A percentile compares a stretch with the other conserved stretches of the same genome.
These are phyloP conservation scores for Eulemur coronatus DNA, from an alignment of 2,797 vertebrate genomes.

Conservation along the genomic window DNA sequence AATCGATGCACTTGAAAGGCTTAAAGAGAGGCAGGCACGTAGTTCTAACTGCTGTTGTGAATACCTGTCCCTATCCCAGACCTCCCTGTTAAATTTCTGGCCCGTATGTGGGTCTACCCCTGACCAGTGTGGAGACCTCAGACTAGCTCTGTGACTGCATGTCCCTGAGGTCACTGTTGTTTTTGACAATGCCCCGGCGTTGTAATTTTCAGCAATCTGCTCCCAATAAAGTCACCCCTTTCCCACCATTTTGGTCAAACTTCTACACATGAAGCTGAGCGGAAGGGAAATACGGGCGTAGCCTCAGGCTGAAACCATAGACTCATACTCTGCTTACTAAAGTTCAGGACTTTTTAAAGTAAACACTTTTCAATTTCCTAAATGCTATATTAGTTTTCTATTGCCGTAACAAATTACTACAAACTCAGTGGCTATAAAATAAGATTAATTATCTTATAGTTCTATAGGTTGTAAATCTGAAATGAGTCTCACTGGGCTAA, in stretches of 20 bases:
- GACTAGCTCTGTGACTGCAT: not conserved
- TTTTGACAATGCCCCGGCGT: not conserved
- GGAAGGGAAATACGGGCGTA: not conserved
- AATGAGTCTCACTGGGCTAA: not conserved
- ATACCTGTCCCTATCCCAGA: not conserved
- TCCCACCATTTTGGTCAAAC: not conserved
- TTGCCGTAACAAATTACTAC: too few species aligned
- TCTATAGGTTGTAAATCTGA: not conserved
- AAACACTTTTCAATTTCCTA: not conserved
- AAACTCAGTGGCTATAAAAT: too few species aligned
- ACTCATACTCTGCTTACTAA: not conserved
- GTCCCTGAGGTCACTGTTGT: not conserved
- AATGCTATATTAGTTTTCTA: not conserved
- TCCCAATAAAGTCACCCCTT: not conserved
- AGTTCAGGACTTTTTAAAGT: not conserved
- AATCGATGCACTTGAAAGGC: not conserved
- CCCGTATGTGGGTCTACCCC: not conserved
- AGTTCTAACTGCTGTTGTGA: accelerated
- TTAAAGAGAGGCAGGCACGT: not conserved
- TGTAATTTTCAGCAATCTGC: not conserved
- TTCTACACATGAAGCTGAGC: not conserved
- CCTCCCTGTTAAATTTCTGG: not conserved
- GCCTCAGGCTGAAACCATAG: not conserved
- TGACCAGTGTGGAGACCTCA: not conserved
- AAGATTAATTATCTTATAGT: not conserved